phyloP scores from a whole-genome alignment of 1,140 invertebrate species.

The Drosophila repletoides region DNA sequence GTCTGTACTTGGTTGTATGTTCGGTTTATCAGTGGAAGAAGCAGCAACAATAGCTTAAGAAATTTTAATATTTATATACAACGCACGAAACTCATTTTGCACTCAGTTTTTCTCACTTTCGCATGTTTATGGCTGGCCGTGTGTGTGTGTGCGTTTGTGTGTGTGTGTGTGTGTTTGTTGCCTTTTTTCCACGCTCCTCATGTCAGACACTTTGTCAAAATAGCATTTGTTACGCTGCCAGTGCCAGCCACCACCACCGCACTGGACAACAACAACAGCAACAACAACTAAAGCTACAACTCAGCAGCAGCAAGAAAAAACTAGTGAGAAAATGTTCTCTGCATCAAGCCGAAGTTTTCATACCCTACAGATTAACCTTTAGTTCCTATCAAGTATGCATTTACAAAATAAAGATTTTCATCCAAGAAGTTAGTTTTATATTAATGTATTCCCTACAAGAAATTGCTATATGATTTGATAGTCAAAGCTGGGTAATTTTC shows the following conservation, averaged over 20 bases:
- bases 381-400: too few species aligned
- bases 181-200: constrained; percentile 74
- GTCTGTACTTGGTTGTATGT: background rate
- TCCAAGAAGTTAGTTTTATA: too few species aligned
- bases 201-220: constrained; percentile 81
- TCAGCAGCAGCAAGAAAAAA: constrained; percentile 24
- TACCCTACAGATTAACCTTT: too few species aligned
- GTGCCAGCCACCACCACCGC: constrained; percentile 77
- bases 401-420: too few species aligned
- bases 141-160: background rate
- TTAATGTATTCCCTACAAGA: too few species aligned
- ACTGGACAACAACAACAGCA: constrained; percentile 62
- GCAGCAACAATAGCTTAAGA: constrained; percentile 36
- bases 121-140: constrained; percentile 44
- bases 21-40: constrained; percentile 52
- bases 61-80: constrained; percentile 51
- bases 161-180: constrained; percentile 28
- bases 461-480: too few species aligned
- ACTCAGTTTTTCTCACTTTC: constrained; percentile 70
- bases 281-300: constrained; percentile 9
- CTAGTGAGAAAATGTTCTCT: too few species aligned
- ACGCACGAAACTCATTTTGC: constrained; percentile 62
- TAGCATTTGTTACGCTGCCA: constrained; percentile 79
- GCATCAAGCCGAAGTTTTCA: too few species aligned
- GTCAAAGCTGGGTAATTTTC: too few species aligned